A percentile compares a stretch with the other conserved stretches of the same genome.
These are phyloP conservation scores for Stichodactyla mertensii DNA, from an alignment of 64 coral and sea anemone species.

Conservation along the genomic window DNA sequence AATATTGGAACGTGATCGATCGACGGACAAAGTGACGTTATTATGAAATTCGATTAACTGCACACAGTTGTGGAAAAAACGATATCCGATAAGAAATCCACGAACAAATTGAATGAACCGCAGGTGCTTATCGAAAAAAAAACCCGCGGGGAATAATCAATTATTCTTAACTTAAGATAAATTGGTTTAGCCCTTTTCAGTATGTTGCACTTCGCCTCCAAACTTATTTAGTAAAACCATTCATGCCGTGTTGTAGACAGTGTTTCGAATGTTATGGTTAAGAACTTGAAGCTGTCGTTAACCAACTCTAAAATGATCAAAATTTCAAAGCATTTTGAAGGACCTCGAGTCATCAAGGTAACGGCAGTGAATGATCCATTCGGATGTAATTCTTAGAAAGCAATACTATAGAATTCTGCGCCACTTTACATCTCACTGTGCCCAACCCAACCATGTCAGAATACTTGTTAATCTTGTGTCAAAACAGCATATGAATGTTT, in stretches of 20 bases:
- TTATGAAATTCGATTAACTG: conserved; percentile 15
- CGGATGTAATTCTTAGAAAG: neutral
- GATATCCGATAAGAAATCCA: conserved; percentile 11
- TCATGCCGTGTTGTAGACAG: neutral
- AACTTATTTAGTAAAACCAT: neutral
- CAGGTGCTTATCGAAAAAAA: neutral
- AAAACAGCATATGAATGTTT: neutral
- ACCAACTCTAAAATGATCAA: neutral
- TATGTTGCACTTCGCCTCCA: neutral
- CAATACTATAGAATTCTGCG: neutral
- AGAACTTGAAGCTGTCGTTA: neutral
- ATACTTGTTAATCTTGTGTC: no score
- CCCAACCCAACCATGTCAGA: no score
- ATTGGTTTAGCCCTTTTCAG: conserved; percentile 2
- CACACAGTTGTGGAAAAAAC: conserved; percentile 3
- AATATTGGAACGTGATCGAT: conserved; percentile 1
- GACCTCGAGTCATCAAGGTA: neutral
- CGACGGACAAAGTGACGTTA: neutral
- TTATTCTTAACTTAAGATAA: conserved; percentile 4
- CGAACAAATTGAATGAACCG: neutral
- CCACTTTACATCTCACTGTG: neutral
- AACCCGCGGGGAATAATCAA: neutral
- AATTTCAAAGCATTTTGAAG: neutral
- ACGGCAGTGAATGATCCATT: neutral
- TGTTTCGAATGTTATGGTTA: neutral